A percentile compares a stretch with the other conserved stretches of the same genome.
Conservation (phyloP, 2,797 vertebrate species). For the Astyanax mexicanus region DNA sequence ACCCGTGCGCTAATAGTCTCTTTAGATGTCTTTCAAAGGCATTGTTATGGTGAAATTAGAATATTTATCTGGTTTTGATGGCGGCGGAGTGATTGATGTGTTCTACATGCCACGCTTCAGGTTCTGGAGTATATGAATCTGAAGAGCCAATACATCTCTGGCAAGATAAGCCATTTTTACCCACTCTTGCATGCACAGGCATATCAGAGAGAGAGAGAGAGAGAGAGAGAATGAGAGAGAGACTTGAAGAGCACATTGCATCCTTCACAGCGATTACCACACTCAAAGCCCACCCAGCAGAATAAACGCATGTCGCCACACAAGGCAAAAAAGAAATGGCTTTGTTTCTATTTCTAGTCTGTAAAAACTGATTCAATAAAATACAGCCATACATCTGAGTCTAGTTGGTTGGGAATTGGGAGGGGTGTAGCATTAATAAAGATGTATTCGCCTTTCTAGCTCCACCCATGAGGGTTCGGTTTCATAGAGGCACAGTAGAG, state of each 20-base stretch:
- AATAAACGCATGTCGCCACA: conserved; percentile 39
- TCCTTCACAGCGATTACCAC: conserved; percentile 43
- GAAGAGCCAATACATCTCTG: conserved; percentile 81
- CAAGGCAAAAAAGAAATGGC: conserved; percentile 29
- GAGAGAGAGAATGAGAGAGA: conserved; percentile 31
- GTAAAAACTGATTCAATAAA: conserved; percentile 26
- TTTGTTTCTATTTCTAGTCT: conserved; percentile 29
- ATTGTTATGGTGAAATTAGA: conserved; percentile 77
- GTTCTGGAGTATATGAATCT: conserved; percentile 82
- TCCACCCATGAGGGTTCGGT: neutral
- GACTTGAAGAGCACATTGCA: conserved; percentile 19
- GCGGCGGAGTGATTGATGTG: conserved; percentile 67
- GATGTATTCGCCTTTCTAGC: neutral
- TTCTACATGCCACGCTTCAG: conserved; percentile 65
- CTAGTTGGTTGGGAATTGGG: neutral
- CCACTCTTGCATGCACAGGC: conserved; percentile 74
- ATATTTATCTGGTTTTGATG: conserved; percentile 78
- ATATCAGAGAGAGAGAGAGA: conserved; percentile 73
- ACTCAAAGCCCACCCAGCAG: conserved; percentile 47
- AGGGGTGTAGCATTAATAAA: conserved; percentile 4
- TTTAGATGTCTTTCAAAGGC: conserved; percentile 75
- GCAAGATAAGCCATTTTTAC: conserved; percentile 80
- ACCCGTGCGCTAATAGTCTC: conserved; percentile 73
- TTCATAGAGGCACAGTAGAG: too few relatives aligned
- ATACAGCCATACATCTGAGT: neutral